Evolutionary conservation across 2,797 vertebrate genomes (phyloP).

Genomic region (Danio choprae): DNA sequence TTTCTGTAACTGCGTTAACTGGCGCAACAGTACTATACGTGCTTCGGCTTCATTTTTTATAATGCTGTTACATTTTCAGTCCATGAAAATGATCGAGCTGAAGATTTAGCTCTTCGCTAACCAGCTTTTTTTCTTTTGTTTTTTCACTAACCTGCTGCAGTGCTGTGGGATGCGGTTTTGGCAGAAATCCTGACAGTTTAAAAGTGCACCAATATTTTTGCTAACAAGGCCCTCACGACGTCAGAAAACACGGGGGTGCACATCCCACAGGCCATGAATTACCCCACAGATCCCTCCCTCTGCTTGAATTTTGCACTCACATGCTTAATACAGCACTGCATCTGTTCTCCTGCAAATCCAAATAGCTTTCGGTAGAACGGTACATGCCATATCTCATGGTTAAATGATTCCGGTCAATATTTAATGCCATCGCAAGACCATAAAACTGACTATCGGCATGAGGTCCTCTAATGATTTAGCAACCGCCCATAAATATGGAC

Average conservation of each 20-base stretch:
- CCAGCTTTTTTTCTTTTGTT: constrained; percentile 39
- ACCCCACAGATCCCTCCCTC: constrained; percentile 19
- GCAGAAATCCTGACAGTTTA: constrained; percentile 58
- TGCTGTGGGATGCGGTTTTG: constrained; percentile 52
- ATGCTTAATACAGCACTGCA: constrained; percentile 31
- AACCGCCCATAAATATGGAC: constrained; percentile 39
- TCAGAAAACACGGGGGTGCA: constrained; percentile 46
- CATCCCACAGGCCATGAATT: constrained; percentile 52
- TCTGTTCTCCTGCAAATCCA: constrained; percentile 34
- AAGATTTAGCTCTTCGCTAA: constrained; percentile 41
- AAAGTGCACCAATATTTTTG: constrained; percentile 58
- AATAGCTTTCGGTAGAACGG: constrained; percentile 46
- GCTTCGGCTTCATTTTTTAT: constrained; percentile 26
- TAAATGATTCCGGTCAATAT: constrained; percentile 59
- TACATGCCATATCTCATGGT: constrained; percentile 49
- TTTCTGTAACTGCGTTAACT: constrained; percentile 26
- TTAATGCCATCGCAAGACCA: constrained; percentile 41
- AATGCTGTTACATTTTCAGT: constrained; percentile 4
- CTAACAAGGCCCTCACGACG: constrained; percentile 58
- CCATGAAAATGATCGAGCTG: constrained; percentile 12
- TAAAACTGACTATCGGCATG: constrained; percentile 49
- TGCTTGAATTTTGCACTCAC: constrained; percentile 41
- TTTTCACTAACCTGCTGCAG: constrained; percentile 51
- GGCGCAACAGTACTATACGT: background rate
- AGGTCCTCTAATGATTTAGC: constrained; percentile 47